Conservation (phyloP, 2,113 vertebrate species). For the Polypterus senegalus region DNA sequence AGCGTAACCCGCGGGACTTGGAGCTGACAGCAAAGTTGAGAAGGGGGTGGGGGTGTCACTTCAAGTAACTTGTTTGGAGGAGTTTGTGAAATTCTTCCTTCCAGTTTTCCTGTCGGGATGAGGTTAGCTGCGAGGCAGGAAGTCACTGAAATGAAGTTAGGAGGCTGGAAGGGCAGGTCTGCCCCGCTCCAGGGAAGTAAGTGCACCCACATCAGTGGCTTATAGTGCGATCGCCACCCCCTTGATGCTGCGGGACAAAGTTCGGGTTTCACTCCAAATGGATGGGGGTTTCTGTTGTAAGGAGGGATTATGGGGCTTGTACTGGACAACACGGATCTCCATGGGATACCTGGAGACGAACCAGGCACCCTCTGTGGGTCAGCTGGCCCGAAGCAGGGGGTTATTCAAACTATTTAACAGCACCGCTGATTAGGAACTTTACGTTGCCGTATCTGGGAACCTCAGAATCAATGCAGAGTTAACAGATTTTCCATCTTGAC, state of each 20-base stretch:
- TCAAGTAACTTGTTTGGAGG: slow-evolving; percentile 29
- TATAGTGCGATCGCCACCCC: slow-evolving; percentile 24
- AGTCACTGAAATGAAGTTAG: slow-evolving; percentile 41
- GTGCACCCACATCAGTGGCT: slow-evolving; percentile 20
- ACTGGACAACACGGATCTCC: no score
- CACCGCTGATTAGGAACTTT: no score
- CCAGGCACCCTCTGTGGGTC: no score
- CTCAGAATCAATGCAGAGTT: no score
- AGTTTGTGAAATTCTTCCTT: slow-evolving; percentile 28
- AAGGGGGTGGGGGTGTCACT: slow-evolving; percentile 24
- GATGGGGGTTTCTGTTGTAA: no score
- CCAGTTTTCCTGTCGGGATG: slow-evolving; percentile 32
- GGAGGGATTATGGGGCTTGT: no score
- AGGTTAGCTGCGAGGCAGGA: slow-evolving; percentile 41
- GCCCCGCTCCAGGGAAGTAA: slow-evolving; percentile 25
- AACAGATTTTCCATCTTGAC: no score
- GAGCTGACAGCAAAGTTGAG: slow-evolving; percentile 12
- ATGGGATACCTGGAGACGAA: no score
- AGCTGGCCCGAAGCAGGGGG: no score
- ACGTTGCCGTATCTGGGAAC: no score
- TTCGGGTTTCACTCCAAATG: slow-evolving; percentile 10
- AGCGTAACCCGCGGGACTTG: slow-evolving; percentile 18
- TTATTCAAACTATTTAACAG: no score
- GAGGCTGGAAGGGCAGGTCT: slow-evolving; percentile 35
- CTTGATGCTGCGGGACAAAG: slow-evolving; percentile 35